Evolutionary conservation across 1,140 invertebrate species (phyloP).

Genomic region (Ylistrum balloti): DNA sequence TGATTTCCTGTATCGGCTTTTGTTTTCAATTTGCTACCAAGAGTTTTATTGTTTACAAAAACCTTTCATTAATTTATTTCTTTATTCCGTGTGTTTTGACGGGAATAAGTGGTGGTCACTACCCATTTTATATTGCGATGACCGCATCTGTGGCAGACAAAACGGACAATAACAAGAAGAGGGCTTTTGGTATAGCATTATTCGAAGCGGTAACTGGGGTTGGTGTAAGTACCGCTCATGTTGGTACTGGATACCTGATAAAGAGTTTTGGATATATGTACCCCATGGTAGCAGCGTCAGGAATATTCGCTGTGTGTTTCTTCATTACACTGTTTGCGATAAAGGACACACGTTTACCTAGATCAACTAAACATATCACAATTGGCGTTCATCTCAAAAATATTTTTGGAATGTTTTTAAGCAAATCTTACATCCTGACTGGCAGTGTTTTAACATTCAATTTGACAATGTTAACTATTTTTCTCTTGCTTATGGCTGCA

Average conservation of each 20-base stretch:
- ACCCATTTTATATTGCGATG: neutral
- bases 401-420: too few relatives aligned
- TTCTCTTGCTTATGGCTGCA: too few relatives aligned
- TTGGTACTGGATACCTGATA: neutral
- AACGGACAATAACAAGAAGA: neutral
- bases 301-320: neutral
- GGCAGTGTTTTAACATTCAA: neutral
- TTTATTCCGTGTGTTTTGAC: neutral
- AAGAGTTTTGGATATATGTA: neutral
- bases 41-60: neutral
- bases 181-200: neutral
- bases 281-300: neutral
- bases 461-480: too few relatives aligned
- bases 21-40: neutral
- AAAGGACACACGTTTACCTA: neutral
- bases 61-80: neutral
- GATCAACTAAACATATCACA: neutral
- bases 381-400: neutral
- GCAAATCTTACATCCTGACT: too few relatives aligned
- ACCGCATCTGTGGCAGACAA: neutral
- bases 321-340: neutral
- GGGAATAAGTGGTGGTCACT: neutral
- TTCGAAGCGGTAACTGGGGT: neutral
- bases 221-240: neutral
- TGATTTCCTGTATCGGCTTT: neutral